Base-by-base conservation (phyloP, 2,113 vertebrate genomes). In the Eulacestoma nigropectus region DNA sequence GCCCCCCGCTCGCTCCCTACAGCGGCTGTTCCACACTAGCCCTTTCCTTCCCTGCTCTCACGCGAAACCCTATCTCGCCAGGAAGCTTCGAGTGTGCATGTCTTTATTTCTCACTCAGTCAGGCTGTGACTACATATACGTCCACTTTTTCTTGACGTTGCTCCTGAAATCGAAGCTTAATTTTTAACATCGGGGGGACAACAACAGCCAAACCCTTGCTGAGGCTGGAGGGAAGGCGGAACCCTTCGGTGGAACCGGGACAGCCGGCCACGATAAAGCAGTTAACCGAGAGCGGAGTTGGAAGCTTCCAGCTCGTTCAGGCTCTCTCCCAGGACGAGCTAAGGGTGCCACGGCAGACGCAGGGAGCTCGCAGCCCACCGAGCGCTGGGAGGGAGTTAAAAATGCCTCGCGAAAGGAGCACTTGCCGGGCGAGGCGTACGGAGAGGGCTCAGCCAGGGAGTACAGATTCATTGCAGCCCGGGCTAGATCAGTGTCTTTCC, bases 401-500 rank as follows among this genome's bases (percentile, higher is more conserved):
- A 74, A 55, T 8, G 56, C 50, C 37, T 41, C 39, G 14, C 17
- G 41, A 29, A 86, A 57, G 77, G 41, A 57, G 83, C 6, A 6
- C 13, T 19, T 16, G 29, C 7, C 15, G 37, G 37, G 90, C 18
- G 7, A 33, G 68, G 23, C 1, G 13, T 13, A 3, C 1, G 6
- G 56, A 64, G 39, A 39, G 39, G 25, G 53, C 89, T 88, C 73
- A 18, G 63, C 20, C 69, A 21, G 74, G 52, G n/a, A 87, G 56
- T 26, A 18, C 1, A 26, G 74, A 39, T 89, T 73, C 72, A 25
- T 84, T 50, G 92, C 93, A 76, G 70, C 44, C 60, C 19, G 6
- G n/a, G 93, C 84, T 67, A 90, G 95, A 98, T 98, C 98, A 89
- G 97, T 98, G 98, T 98, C 98, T 97, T 97, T 96, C 98, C 93